A percentile compares a stretch with the other conserved stretches of the same genome.
These are phyloP conservation scores for Zapornia atra DNA, from an alignment of 2,113 vertebrate genomes.

Conservation along the genomic window DNA sequence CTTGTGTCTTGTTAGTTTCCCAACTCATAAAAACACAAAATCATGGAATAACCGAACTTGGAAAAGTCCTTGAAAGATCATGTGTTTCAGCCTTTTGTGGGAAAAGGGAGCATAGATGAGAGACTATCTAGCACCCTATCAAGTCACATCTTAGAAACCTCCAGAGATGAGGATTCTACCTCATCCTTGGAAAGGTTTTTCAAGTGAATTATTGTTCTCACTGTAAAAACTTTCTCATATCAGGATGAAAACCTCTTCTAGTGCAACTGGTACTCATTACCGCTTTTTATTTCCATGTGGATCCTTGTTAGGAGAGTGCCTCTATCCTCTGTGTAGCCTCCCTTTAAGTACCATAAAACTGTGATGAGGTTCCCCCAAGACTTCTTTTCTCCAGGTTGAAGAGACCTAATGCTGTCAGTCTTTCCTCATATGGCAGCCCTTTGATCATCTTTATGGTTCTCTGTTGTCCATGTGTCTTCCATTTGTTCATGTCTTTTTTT, in stretches of 20 bases:
- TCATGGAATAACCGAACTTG: not conserved
- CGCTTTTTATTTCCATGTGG: not conserved
- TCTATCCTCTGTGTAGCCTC: not conserved
- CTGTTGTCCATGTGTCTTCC: not conserved
- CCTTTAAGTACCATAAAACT: not conserved
- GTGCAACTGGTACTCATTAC: not conserved
- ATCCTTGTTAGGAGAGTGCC: not conserved
- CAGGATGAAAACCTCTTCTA: not conserved
- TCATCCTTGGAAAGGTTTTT: not conserved
- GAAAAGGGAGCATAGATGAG: not conserved
- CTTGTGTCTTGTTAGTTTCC: not conserved
- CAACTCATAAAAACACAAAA: not conserved
- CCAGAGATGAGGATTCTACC: not conserved
- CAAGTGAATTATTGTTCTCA: not conserved
- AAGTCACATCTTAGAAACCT: not conserved
- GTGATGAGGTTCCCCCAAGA: not conserved
- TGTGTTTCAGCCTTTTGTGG: fast-evolving
- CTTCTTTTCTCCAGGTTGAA: not conserved
- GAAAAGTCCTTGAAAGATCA: not conserved
- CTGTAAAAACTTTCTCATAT: not conserved
- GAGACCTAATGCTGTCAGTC: not conserved
- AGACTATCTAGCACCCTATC: not conserved
- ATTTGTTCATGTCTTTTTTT: not conserved
- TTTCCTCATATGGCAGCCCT: not conserved
- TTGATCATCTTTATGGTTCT: not conserved